Base-by-base conservation (phyloP, 2,797 vertebrate species). In the Halcyon badia region DNA sequence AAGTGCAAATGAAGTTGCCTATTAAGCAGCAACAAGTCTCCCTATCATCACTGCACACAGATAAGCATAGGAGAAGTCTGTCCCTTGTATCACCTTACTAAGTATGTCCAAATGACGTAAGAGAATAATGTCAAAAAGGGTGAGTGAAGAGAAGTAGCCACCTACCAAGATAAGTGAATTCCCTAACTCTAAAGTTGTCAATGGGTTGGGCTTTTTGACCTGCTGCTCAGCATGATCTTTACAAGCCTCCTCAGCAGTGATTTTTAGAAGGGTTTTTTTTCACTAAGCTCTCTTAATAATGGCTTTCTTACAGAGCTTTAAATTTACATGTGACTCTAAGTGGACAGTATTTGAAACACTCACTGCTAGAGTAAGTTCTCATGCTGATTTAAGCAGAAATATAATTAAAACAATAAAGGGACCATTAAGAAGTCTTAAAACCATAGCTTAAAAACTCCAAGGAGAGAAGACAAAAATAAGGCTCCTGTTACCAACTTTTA, bases 201-300 rank as follows among this genome's bases (percentile, higher is more conserved):
- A 4, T 77, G 60, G 30, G 52, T 71, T 94, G 44, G 78, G 44
- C 4, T 89, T 94, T 96, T 89, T 93, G 90, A 90, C 87, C 83
- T 83, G 14, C 52, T 64, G 18, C 87, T 94, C 94, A 87, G 71
- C 57, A 73, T 41, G 83, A 82, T 68, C 51, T 85, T 95, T 79
- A 73, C 33, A 95, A 94, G 48, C 33, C 16, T 71, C 22, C 72
- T 92, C 81, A 64, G 64, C 14, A 76, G 46, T 70, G 84, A 82
- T 75, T 84, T 94, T 89, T 83, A 66, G 9, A 48, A 71, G 21
- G 68, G 13, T 20, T 56, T 25, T 56, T 25, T 30, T 26, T 7
- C 52, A 46, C 52, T 75, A 60, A 72, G 14, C 2, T 69, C 30
- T 72, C 39, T 46, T 61, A 73, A 35, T 54, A 89, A 76, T 39